Evolutionary conservation across 2,888 invertebrate species (phyloP), one percentile per base, ranked within the genome.

Genomic region (Drosophila nr. fundita): DNA sequence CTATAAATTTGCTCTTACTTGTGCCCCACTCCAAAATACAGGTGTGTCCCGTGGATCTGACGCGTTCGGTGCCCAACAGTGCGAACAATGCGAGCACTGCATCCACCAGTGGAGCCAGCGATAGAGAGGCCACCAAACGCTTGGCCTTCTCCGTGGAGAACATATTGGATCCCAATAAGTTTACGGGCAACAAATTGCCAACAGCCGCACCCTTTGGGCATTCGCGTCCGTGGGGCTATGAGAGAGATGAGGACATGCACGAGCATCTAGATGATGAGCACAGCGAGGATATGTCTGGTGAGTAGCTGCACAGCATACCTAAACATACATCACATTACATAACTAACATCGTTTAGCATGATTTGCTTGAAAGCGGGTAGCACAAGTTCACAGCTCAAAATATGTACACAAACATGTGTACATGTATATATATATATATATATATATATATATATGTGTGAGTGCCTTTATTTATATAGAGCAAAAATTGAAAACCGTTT

Each of bases 81-180:
- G 80, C 82, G 11, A 61, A 71, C 8, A 89, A 76, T 55, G 73
- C 78, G 27, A 86, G 64, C 29, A 87, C 90, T n/a, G 89, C 91
- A 18, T 82, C 91, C 29, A 88, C 92, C 45, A 92, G 91, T 68
- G 89, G 90, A 0, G 81, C 90, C 4, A 90, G 91, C 62, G 93
- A 93, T 60, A 91, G 93, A 27, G 93, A 93, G 68, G 83, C 93
- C 29, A 91, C 92, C 30, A 93, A 93, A 75, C 95, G 95, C 81
- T 95, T 97, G 76, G 97, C 97, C 24, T 98, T 98, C 93, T 97
- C 97, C 7, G 98, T 98, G 29, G 97, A 98, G 94, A 98, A 98
- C 91, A 98, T 98, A 78, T 93, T 98, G 81, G 97, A 98, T 93
- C 98, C 98, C 5, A 97, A 96, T 87, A 98, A 98, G 94, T 98